Percentiles rank a stretch among this genome's conserved stretches.
Evolutionary conservation across 2,888 invertebrate species (phyloP).

Genomic region (Latheticus oryzae): DNA sequence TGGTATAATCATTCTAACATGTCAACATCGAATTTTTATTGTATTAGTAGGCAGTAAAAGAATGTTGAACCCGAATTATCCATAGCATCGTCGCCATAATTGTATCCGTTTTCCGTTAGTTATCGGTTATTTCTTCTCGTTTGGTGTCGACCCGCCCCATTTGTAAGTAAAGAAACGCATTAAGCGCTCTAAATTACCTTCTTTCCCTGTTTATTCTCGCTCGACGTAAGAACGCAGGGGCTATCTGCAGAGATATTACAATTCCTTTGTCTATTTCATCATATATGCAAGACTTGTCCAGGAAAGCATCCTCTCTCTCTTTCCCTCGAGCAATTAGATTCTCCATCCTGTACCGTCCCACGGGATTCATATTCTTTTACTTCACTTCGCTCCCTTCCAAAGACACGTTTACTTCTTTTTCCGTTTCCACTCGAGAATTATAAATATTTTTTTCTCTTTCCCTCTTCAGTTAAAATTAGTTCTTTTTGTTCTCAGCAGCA

Average conservation of each 20-base stretch:
- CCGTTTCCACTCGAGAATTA: conserved; percentile 62
- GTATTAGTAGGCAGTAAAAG: no score
- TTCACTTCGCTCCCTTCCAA: conserved; percentile 48
- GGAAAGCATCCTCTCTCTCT: conserved; percentile 50
- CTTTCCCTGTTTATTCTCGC: conserved; percentile 56
- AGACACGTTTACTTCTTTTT: conserved; percentile 54
- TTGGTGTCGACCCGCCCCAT: conserved; percentile 8
- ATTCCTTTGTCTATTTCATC: conserved; percentile 67
- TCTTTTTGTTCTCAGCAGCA: conserved; percentile 51
- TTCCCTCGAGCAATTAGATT: conserved; percentile 60
- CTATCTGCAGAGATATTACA: conserved; percentile 63
- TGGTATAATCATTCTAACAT: no score
- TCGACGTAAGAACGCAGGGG: conserved; percentile 47
- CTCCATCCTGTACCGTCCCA: conserved; percentile 60
- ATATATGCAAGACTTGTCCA: conserved; percentile 66
- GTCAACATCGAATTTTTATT: no score
- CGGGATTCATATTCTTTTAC: conserved; percentile 62
- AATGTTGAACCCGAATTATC: no score
- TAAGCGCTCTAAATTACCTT: conserved; percentile 61
- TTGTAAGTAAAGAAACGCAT: conserved; percentile 42
- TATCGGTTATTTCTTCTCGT: conserved; percentile 12
- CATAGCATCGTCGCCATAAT: conserved; percentile 7
- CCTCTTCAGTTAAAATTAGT: conserved; percentile 58
- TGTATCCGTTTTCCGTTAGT: conserved; percentile 16
- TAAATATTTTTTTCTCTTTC: conserved; percentile 63